Evolutionary conservation across 2,888 invertebrate genomes (phyloP).

Genomic region (Eudasyphora cyanicolor): DNA sequence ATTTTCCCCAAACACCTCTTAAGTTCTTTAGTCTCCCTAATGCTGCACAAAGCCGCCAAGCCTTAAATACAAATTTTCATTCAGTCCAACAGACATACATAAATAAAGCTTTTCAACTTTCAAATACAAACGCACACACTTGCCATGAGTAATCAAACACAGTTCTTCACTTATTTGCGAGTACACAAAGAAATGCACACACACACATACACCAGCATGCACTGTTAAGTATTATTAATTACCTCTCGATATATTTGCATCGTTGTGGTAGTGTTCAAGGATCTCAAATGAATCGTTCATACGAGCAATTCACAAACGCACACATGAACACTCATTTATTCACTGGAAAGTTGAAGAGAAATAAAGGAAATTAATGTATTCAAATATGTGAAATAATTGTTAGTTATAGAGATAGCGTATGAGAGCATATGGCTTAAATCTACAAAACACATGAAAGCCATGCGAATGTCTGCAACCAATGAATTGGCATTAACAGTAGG

Average conservation of each 20-base stretch:
- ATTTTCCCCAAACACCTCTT: too few species aligned
- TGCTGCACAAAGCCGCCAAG: too few species aligned
- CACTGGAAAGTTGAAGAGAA: not conserved
- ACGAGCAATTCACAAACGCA: constrained; percentile 72
- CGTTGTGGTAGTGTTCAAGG: not conserved
- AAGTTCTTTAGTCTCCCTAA: too few species aligned
- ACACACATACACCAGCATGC: constrained; percentile 4
- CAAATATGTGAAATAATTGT: constrained; percentile 26
- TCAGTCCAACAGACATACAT: too few species aligned
- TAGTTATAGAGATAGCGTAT: not conserved
- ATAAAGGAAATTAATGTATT: constrained; percentile 33
- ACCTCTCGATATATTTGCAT: constrained; percentile 20
- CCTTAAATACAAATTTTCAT: too few species aligned
- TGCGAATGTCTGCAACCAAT: not conserved
- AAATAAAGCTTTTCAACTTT: constrained; percentile 17
- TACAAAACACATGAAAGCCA: not conserved
- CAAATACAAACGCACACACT: not conserved
- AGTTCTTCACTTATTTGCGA: not conserved
- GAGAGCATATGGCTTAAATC: not conserved
- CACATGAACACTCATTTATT: constrained; percentile 57
- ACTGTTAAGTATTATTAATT: constrained; percentile 28
- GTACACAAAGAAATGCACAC: not conserved
- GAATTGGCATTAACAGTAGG: too few species aligned
- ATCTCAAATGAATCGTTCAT: constrained; percentile 59
- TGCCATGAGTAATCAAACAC: constrained; percentile 20